Base-by-base conservation (phyloP, 2,113 vertebrate species). In the Sorex fumeus region DNA sequence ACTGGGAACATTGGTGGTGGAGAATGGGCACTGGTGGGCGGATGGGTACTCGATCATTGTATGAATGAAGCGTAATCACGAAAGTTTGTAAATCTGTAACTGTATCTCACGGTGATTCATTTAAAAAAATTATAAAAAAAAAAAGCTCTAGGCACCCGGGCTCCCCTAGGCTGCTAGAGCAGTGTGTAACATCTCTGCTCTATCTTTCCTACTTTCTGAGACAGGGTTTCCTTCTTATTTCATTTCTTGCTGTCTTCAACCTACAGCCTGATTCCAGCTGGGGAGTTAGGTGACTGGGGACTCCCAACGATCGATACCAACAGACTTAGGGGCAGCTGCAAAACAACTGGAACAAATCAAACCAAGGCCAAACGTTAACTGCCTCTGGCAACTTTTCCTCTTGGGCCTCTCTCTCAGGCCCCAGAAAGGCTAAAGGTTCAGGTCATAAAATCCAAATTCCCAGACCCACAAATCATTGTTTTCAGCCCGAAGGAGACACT, bases 281-380 rank as follows among this genome's bases (percentile, higher is more conserved):
- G 79, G 57, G 60, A 83, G 25, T 8, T 4, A 27, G 16, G 43
- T 88, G 16, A 62, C 64, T 66, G 82, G 40, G 53, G 32, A 66
- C 79, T 45, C 45, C 66, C 30, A 1, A 1, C 0, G 3, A 78
- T 88, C 21, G 0, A 66, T 83, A 81, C 76, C 93, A 76, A 30
- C 62, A 88, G 69, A 76, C 57, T 9, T 50, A 95, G 34, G 72
- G 90, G 36, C 78, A 94, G 90, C 90, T 85, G 34, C 8, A 18
- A 66, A 94, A 95, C 60, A 88, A 90, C 62, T 21, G 40, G 47
- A 91, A 93, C 84, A 80, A 91, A 93, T 89, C 88, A 92, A 92
- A 77, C 40, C 50, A 66, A 90, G 74, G 87, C 64, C 93, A 93
- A 92, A 87, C 3, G 8, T 84, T 70, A 89, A 87, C 34, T 80